Base-by-base conservation (phyloP, 2,888 invertebrate genomes). In the Alviniconcha strummeri region DNA sequence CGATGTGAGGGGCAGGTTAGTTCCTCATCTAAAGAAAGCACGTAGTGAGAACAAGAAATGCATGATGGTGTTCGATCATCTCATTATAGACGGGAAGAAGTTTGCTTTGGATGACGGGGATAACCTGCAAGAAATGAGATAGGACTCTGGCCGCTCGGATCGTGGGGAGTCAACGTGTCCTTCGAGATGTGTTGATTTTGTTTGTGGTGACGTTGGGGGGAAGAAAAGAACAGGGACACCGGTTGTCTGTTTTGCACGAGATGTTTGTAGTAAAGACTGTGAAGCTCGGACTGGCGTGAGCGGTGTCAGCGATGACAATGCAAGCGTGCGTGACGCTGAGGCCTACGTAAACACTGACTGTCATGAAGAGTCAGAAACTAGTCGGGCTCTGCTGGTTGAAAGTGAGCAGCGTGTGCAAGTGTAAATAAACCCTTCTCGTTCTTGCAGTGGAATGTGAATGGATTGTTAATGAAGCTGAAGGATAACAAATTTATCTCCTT, bases 1-100 rank as follows among this genome's bases (percentile, higher is more conserved):
- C 7, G 78, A 78, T 3, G 36, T 78, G 9, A 57, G 78, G 52
- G 19, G 78, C 1, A 78, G 60, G n/a, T 36, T 78, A 9, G 13
- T 60, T 4, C 64, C 78, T 17, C 78, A 78, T 13, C 78, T 78
- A 60, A 78, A 78, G 15, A 19, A 36, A n/a, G 78, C 64, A 9
- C 57, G 78, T 11, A 64, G 13, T 36, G 60, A 64, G 5, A 60
- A 60, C 11, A 78, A 36, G 15, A 19, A 54, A 6, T 57, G 60
- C 52, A 60, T 36, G 1, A 64, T 78, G 57, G 64, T 64, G 3
- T 64, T 36, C 36, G 78, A 78, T 60, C 78, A 78, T 64, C 64
- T 78, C 4, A n/a, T 64, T 36, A 52, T 78, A 15, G 78, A 78
- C 11, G 78, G 64, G 8, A 64, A 78, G 52, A 78, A 78, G 36